Percentiles rank a stretch among this genome's conserved stretches.
These are phyloP conservation scores for Karalla daura DNA, from an alignment of 2,797 vertebrate genomes.

Conservation along the genomic window DNA sequence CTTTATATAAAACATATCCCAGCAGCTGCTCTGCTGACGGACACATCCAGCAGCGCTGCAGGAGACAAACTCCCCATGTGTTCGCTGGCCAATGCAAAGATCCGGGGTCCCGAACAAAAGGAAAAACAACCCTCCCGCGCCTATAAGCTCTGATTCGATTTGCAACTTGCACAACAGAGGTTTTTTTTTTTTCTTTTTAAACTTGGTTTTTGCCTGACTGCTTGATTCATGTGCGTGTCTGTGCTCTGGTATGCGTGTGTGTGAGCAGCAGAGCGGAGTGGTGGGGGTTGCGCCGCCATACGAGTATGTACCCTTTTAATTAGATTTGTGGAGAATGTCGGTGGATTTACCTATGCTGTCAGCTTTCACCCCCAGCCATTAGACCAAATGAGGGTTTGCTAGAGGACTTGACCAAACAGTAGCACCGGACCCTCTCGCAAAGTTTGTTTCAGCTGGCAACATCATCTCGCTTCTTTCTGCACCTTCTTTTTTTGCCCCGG, in stretches of 20 bases:
- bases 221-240: constrained; percentile 32
- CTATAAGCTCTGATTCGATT: constrained; percentile 31
- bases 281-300: constrained; percentile 72
- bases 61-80: constrained; percentile 54
- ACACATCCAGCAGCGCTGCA: constrained; percentile 70
- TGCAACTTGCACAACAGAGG: neutral
- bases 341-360: constrained; percentile 81
- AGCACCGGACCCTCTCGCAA: constrained; percentile 41
- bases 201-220: constrained; percentile 17
- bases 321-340: constrained; percentile 86
- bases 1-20: constrained; percentile 84
- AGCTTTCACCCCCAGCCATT: constrained; percentile 71
- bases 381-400: constrained; percentile 59
- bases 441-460: neutral
- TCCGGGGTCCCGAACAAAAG: constrained; percentile 20
- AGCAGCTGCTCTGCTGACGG: constrained; percentile 80
- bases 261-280: constrained; percentile 40
- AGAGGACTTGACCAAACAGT: constrained; percentile 28
- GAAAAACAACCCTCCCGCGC: constrained; percentile 2
- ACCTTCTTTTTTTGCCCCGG: constrained; percentile 8
- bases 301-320: constrained; percentile 82
- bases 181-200: constrained; percentile 19
- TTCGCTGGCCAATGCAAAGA: constrained; percentile 37
- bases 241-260: constrained; percentile 57
- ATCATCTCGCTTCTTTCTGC: neutral